Base-by-base conservation (phyloP, 2,888 invertebrate species). In the Drosophila differens region DNA sequence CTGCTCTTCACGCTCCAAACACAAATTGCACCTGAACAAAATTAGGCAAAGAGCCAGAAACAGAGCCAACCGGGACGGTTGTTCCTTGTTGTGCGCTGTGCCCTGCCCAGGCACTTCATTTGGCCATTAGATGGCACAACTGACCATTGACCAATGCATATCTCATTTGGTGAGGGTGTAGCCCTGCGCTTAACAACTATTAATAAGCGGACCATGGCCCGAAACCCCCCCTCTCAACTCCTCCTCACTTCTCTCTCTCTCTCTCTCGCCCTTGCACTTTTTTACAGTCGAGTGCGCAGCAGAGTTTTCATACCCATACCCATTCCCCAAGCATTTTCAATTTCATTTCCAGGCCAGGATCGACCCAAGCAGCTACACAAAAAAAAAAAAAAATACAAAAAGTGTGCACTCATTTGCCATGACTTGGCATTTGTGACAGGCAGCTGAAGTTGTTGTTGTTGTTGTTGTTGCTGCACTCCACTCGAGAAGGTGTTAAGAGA, bases 11-110 rank as follows among this genome's bases (percentile, higher is more conserved):
- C 90, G 89, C 87, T 90, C 73, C 74, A 71, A 81, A 88, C 91
- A 90, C 92, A 92, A 92, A 92, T 92, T 92, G 92, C 92, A 92
- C 92, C 92, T 92, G 92, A 92, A 90, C 85, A 85, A 90, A 91
- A 91, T 91, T 91, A 91, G 91, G 90, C 77, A 75, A 69, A 73
- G 58, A 61, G 35, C 28, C 59, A 49, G 44, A 51, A 44, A 44
- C 44, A 55, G 19, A 25, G 35, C 25, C 49, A 30, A 28, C 9
- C 33, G 68, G 68, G 70, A 55, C 78, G 37, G 55, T 16, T 52
- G 41, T 57, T 62, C 41, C 51, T 44, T 25, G n/a, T 12, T 2
- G 25, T 55, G 44, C 22, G 22, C 9, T 5, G 22, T 55, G 39
- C 61, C 49, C 53, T n/a, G 65, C 39, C 64, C 67, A 69, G 68